A percentile compares a stretch with the other conserved stretches of the same genome.
These are phyloP conservation scores for Melanerpes aurifrons DNA, from an alignment of 2,113 vertebrate genomes.

Conservation along the genomic window DNA sequence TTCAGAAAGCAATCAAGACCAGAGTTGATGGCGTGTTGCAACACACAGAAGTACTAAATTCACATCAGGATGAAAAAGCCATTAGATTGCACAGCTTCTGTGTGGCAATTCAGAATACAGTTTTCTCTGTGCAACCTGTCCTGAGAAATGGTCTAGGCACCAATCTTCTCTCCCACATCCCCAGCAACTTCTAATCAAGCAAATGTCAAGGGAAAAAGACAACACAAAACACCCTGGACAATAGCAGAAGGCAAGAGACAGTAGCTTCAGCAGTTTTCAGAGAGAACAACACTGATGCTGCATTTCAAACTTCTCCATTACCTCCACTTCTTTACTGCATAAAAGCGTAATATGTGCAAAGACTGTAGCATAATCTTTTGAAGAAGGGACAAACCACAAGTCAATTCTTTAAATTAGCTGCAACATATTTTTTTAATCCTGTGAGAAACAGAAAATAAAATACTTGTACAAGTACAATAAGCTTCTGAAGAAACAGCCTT, in stretches of 20 bases:
- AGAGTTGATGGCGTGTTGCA: neutral
- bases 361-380: neutral
- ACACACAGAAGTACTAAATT: neutral
- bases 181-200: neutral
- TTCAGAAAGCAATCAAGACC: neutral
- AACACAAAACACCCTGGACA: neutral
- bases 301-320: neutral
- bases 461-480: neutral
- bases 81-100: neutral
- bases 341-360: neutral
- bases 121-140: neutral
- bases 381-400: neutral
- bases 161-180: neutral
- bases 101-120: neutral
- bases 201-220: neutral
- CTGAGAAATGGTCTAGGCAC: neutral
- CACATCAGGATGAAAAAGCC: neutral
- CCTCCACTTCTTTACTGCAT: neutral
- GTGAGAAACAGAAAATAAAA: neutral
- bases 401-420: neutral
- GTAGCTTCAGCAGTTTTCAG: neutral
- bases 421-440: neutral
- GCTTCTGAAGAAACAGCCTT: neutral
- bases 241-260: neutral
- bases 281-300: neutral